Percentiles rank a stretch among this genome's conserved stretches.
Conservation (phyloP, 2,113 vertebrate genomes). For the Andinoacara biseriatus region DNA sequence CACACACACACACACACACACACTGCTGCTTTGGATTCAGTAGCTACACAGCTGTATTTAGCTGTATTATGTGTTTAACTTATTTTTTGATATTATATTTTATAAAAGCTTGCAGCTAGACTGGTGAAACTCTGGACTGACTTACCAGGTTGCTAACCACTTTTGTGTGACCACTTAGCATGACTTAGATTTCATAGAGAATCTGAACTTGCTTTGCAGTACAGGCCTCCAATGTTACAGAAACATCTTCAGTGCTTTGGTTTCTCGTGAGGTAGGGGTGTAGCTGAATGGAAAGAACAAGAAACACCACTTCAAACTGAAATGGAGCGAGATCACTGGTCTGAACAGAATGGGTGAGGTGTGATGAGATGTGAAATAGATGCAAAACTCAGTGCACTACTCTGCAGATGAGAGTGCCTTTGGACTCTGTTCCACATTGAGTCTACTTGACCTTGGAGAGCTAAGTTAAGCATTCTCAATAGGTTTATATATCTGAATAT, state of each 20-base stretch:
- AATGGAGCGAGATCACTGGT: slow-evolving; percentile 22
- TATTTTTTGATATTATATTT: not conserved
- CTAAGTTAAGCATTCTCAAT: not conserved
- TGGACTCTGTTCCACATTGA: slow-evolving; percentile 1
- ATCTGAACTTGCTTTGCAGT: not conserved
- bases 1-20: not conserved
- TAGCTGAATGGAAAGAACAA: slow-evolving; percentile 11
- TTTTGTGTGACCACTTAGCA: not conserved
- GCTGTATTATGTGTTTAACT: not conserved
- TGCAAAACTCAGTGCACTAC: slow-evolving; percentile 65
- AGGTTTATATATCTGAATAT: not conserved
- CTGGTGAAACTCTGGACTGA: not conserved
- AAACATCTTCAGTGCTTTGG: not conserved
- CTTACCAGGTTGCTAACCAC: not conserved
- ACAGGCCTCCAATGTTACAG: not conserved
- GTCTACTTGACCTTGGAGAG: not conserved
- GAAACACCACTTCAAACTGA: slow-evolving; percentile 9
- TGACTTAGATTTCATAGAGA: not conserved
- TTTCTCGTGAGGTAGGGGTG: slow-evolving; percentile 9
- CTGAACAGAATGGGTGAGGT: slow-evolving; percentile 23
- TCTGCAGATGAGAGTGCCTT: slow-evolving; percentile 4
- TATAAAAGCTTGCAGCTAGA: not conserved
- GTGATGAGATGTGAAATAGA: slow-evolving; percentile 59
- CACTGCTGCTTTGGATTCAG: not conserved
- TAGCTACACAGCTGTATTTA: not conserved